Conservation (phyloP, 2,888 invertebrate species). For the Baccha elongata region DNA sequence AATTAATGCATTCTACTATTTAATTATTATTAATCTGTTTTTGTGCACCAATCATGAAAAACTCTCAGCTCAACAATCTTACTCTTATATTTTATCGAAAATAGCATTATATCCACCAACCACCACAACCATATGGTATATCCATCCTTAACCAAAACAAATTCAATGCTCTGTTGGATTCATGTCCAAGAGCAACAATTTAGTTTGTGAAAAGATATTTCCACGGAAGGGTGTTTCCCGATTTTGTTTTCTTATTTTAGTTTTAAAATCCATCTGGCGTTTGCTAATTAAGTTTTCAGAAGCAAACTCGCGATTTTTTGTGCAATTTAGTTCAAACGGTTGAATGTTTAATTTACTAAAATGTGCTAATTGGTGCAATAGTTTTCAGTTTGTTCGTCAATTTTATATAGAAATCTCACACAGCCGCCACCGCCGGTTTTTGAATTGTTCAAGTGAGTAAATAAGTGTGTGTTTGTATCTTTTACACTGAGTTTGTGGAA, state of each 20-base stretch:
- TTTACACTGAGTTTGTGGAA: conserved; percentile 28
- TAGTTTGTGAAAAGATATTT: conserved; percentile 12
- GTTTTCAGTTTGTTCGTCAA: conserved; percentile 15
- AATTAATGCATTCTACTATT: too few relatives aligned
- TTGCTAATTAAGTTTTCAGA: background rate
- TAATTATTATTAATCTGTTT: too few relatives aligned
- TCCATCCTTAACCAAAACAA: background rate
- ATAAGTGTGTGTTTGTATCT: background rate
- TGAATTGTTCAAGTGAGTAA: conserved; percentile 25
- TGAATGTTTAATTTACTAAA: conserved; percentile 50
- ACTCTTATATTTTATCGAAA: too few relatives aligned
- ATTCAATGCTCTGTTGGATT: background rate
- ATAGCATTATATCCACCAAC: too few relatives aligned
- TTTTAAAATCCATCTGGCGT: conserved; percentile 14
- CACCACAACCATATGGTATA: background rate
- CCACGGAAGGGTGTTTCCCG: conserved; percentile 21
- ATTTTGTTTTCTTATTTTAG: conserved; percentile 10
- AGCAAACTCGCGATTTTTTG: background rate
- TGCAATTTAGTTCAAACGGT: background rate
- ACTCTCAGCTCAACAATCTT: too few relatives aligned
- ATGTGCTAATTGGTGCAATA: conserved; percentile 11
- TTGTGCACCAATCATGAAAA: too few relatives aligned
- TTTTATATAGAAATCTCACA: conserved; percentile 6
- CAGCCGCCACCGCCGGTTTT: conserved; percentile 6
- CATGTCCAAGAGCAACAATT: background rate